Evolutionary conservation across 2,888 invertebrate genomes (phyloP).

Genomic region (Eupithecia tripunctaria): DNA sequence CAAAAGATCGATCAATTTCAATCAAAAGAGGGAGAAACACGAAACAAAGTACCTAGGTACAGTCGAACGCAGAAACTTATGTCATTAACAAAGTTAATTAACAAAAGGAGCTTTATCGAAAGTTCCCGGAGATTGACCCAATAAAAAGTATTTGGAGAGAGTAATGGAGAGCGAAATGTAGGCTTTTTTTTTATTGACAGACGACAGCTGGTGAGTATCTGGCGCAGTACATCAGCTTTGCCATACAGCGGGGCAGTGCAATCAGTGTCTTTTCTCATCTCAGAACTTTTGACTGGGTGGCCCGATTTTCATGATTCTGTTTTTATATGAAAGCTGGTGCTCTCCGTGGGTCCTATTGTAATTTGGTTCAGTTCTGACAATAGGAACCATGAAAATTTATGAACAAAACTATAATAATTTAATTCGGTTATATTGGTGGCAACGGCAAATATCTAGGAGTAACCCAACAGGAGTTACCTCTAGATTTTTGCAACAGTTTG

Average conservation of each 20-base stretch:
- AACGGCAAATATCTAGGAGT: too few species aligned
- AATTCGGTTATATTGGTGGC: too few species aligned
- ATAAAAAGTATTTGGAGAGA: conserved; percentile 48
- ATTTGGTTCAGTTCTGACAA: too few species aligned
- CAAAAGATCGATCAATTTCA: conserved; percentile 50
- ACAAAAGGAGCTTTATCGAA: conserved; percentile 60
- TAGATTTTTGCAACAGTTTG: too few species aligned
- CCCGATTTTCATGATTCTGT: too few species aligned
- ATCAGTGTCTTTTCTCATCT: too few species aligned
- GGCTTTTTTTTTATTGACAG: neutral
- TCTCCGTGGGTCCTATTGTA: too few species aligned
- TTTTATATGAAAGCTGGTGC: too few species aligned
- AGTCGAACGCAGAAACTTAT: conserved; percentile 53
- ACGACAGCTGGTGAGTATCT: neutral
- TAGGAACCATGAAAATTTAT: too few species aligned
- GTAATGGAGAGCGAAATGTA: conserved; percentile 32
- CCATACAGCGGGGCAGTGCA: neutral
- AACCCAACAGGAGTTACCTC: too few species aligned
- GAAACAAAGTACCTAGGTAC: conserved; percentile 43
- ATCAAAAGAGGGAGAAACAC: conserved; percentile 48
- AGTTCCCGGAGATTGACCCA: conserved; percentile 51
- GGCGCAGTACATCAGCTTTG: neutral
- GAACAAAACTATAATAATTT: too few species aligned
- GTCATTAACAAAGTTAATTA: conserved; percentile 56
- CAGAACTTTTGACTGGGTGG: too few species aligned